Evolutionary conservation across 1,140 invertebrate species (phyloP), one percentile per base, ranked within the genome.

Genomic region (Trichomalopsis sarcophagae): DNA sequence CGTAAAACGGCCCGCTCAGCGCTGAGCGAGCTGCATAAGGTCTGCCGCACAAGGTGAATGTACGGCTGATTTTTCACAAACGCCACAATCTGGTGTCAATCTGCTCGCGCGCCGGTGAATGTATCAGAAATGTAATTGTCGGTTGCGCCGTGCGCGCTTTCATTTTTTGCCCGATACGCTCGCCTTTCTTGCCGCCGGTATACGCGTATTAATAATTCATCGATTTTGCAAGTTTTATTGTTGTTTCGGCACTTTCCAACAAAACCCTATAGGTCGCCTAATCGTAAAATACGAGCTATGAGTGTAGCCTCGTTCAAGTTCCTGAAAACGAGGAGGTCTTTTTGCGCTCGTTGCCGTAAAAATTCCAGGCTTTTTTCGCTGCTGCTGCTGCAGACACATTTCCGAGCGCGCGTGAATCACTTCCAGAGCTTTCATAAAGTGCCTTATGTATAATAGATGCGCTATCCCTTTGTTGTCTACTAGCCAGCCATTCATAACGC

Each of bases 351-450:
- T 76, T 47, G n/a, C 74, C 23, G 21, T 47, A 47, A 47, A 76
- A 50, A 76, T 76, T 23, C 14, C 44, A 44, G 36, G 44, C 73
- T 40, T 75, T n/a, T 40, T 47, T 76, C 17, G 21, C 21, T 27
- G 33, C 33, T 76, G 40, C 40, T 76, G n/a, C 21, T 13, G n/a
- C 9, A 76, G 44, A 47, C 50, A 62, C 55, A 62, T 62, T 62
- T 55, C 23, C 50, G 30, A 78, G 23, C 50, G n/a, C 50, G 55
- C n/a, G 76, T 78, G 50, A 55, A 62, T 78, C 50, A 78, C 55
- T 62, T 62, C 47, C 47, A 62, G 13, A 62, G 47, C 50, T 50
- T 77, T 55, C 75, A 78, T 78, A 62, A 78, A 78, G 30, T 78
- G 7, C 50, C 50, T 78, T 78, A 78, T 27, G 14, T 62, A 78